These are phyloP conservation scores for Leistus spinibarbis DNA, from an alignment of 2,888 invertebrate species.

Conservation along the genomic window DNA sequence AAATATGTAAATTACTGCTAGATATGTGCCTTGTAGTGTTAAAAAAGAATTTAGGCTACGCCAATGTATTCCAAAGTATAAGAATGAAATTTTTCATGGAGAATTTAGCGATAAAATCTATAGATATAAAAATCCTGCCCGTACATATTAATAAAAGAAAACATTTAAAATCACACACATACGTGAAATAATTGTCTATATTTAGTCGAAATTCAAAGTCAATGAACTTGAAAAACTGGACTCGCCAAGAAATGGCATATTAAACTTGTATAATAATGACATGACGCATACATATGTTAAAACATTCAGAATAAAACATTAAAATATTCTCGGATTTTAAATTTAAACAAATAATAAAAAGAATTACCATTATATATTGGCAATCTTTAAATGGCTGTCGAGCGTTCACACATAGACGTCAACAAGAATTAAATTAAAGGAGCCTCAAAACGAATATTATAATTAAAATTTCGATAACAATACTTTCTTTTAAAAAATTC, in stretches of 20 bases:
- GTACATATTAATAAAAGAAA: slow-evolving; percentile 4
- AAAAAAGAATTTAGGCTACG: not conserved
- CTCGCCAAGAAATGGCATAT: not conserved
- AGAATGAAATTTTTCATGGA: not conserved
- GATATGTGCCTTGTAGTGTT: not conserved
- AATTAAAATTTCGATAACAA: too few relatives aligned
- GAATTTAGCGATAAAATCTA: not conserved
- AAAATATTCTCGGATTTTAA: too few relatives aligned
- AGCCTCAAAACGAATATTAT: too few relatives aligned
- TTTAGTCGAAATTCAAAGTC: slow-evolving; percentile 10
- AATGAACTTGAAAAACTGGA: slow-evolving; percentile 14
- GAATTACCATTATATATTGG: too few relatives aligned
- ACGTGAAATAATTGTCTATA: slow-evolving; percentile 19
- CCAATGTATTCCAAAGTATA: not conserved
- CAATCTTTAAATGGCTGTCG: too few relatives aligned
- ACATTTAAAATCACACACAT: not conserved
- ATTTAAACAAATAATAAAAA: too few relatives aligned
- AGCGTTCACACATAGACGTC: too few relatives aligned
- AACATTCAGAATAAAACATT: not conserved
- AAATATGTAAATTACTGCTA: not conserved
- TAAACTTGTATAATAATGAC: not conserved
- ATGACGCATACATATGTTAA: not conserved
- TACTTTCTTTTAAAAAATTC: too few relatives aligned
- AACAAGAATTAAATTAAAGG: too few relatives aligned
- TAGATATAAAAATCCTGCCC: slow-evolving; percentile 3